Evolutionary conservation across 2,113 vertebrate species (phyloP).

Genomic region (Diglossa brunneiventris): DNA sequence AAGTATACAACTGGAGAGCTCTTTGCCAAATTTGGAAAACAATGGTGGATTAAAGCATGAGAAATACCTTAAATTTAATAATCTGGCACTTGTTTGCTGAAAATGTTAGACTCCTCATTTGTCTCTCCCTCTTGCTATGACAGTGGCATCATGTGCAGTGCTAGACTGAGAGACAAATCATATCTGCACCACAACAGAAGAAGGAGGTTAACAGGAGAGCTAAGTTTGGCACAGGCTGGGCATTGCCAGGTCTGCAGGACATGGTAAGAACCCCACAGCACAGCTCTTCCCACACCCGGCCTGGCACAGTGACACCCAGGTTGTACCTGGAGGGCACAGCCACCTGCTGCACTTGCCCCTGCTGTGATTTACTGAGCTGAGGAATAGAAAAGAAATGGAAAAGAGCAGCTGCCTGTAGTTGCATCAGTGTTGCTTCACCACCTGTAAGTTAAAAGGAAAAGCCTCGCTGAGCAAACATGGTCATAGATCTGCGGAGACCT

Average conservation of each 20-base stretch:
- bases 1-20: not conserved
- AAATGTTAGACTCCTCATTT: not conserved
- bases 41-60: not conserved
- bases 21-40: not conserved
- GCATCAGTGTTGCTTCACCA: not conserved
- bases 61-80: not conserved
- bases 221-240: not conserved
- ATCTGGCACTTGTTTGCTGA: not conserved
- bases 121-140: not conserved
- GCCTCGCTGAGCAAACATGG: not conserved
- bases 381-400: not conserved
- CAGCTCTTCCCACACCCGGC: not conserved
- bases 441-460: not conserved
- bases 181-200: not conserved
- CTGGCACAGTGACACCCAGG: accelerated
- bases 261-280: not conserved
- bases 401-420: not conserved
- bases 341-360: not conserved
- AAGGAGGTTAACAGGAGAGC: not conserved
- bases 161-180: not conserved
- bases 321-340: accelerated
- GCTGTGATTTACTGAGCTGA: not conserved
- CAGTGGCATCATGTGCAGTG: not conserved
- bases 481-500: not conserved
- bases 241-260: not conserved